Evolutionary conservation across 2,113 vertebrate species (phyloP), one percentile per base, ranked within the genome.

Genomic region (Cyprinodon variegatus): DNA sequence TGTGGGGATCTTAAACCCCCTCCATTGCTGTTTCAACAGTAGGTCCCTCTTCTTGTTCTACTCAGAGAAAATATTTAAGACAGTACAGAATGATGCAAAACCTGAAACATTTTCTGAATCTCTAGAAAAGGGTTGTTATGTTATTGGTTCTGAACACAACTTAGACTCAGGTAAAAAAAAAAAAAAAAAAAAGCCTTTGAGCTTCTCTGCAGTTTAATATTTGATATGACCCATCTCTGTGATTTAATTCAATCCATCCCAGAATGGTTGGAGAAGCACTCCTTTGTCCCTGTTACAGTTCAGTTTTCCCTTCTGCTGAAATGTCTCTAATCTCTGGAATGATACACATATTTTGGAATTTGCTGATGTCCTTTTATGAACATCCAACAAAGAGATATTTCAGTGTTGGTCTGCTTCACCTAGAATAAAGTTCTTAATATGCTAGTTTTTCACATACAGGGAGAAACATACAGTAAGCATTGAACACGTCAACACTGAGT

Each of bases 291-390:
- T 71, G 48, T 57, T 76, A 76, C 71, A 63, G 9, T 36, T 68
- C 65, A 57, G 77, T 77, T 83, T 83, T 72, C 90, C 83, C 88
- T 83, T 70, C 78, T 90, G 82, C 77, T 73, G 79, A 87, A 85
- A 88, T 81, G 84, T 78, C 69, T 83, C 69, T 83, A 70, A 73
- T 79, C 72, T 36, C 77, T 77, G 68, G 77, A 72, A 77, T 66
- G 61, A 88, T 83, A 76, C 75, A 14, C 82, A 86, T 70, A 90
- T 89, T 85, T 83, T 87, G 82, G 82, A 77, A 84, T 93, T 84
- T 89, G 85, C 77, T 90, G 84, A 90, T 88, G 91, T 91, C 87
- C 68, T 41, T 57, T 81, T 81, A 72, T 72, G 88, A 76, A 83
- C 83, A 46, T 86, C 83, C 79, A 46, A 68, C 73, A 80, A 86